Percentiles rank a stretch among this genome's conserved stretches.
Conservation (phyloP, 2,113 vertebrate species). For the Takifugu flavidus region DNA sequence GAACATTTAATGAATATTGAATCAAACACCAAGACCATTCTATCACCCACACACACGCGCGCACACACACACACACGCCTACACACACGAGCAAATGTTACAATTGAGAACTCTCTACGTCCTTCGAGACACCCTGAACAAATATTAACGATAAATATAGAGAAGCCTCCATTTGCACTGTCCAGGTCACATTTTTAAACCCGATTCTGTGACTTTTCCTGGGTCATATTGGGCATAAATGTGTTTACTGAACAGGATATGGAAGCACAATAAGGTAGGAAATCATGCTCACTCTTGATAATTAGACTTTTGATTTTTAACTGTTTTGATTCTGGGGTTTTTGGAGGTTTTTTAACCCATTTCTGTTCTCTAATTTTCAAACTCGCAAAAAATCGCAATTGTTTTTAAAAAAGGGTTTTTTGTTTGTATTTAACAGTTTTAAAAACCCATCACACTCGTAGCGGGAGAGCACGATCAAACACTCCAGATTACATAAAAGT, state of each 20-base stretch:
- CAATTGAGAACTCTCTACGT: background rate
- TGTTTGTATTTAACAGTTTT: background rate
- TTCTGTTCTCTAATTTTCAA: background rate
- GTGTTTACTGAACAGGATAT: no score
- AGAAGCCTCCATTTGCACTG: background rate
- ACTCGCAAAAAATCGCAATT: background rate
- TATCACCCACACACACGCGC: slow-evolving; percentile 7
- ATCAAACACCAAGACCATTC: slow-evolving; percentile 12
- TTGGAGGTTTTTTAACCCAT: background rate
- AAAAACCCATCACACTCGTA: no score
- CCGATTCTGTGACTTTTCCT: no score
- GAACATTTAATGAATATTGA: slow-evolving; percentile 64
- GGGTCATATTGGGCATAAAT: no score
- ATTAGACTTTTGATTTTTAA: no score
- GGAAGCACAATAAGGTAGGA: no score
- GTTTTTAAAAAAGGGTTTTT: background rate
- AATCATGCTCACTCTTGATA: no score
- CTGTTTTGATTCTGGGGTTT: no score
- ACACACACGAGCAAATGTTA: slow-evolving; percentile 12
- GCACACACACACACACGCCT: slow-evolving; percentile 5
- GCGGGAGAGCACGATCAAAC: no score
- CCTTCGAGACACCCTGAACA: background rate
- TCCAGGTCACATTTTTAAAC: background rate
- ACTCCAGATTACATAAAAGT: no score
- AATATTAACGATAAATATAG: background rate